Base-by-base conservation (phyloP, 2,113 vertebrate species). In the Daboia siamensis region DNA sequence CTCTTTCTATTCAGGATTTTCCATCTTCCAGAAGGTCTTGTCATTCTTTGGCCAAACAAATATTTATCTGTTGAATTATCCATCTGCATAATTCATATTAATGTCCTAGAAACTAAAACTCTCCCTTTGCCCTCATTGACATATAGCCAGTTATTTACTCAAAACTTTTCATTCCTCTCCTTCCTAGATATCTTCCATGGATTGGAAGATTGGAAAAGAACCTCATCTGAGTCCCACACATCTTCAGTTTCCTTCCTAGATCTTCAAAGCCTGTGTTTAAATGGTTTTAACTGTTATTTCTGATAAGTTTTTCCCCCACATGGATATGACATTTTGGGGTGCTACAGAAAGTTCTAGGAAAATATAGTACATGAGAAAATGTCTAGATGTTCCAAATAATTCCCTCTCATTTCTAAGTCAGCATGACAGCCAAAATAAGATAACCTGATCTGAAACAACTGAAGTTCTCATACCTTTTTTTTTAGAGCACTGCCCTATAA, bases 371-470 rank as follows among this genome's bases (percentile, higher is more conserved):
- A 44, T 33, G 21, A 80, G 17, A 44, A 80, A 80, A 44, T 80
- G 33, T 80, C 5, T 80, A 44, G 17, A 44, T 80, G 33, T 44
- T 80, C 74, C 33, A 44, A 80, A 80, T 21, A 80, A 80, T 80
- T 80, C 39, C 74, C 29, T 11, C 3, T 91, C 92, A 1, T 90
- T 56, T 94, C 87, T 90, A 29, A 61, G 85, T 93, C 69, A 93
- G 89, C 92, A 91, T 89, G 86, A 87, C 89, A 94, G 88, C 92
- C 94, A 93, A 94, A 91, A 85, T 89, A 46, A 92, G 94, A 93
- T 54, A 89, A 87, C 92, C n/a, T 52, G 54, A 11, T 93, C 95
- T 96, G 94, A 95, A 96, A 93, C 92, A 90, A 90, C 91, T 93
- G 94, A 94, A 95, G 96, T 94, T 95, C 94, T 94, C 91, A 93